Conservation (phyloP, 2,797 vertebrate genomes). For the Pelochelys cantorii region DNA sequence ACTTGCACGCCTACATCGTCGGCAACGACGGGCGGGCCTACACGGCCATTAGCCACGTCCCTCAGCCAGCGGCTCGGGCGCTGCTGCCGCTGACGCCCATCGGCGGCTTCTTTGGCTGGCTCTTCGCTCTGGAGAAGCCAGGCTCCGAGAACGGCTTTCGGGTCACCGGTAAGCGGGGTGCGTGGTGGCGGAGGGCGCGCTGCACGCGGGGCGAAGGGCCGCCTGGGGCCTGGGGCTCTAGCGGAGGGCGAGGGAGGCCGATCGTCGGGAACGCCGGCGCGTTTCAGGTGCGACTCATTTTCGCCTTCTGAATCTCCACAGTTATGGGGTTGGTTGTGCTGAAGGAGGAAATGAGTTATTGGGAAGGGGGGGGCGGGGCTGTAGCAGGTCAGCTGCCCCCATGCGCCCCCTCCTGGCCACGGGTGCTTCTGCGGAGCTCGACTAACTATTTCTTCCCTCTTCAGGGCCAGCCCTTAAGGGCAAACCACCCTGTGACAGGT, state of each 20-base stretch:
- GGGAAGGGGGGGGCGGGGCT: too few species aligned
- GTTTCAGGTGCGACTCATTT: neutral
- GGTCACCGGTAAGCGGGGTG: slow-evolving; percentile 84
- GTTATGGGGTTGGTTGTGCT: neutral
- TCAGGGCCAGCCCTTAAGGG: neutral
- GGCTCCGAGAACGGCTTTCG: slow-evolving; percentile 92
- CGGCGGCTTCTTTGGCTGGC: slow-evolving; percentile 94
- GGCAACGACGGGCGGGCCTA: slow-evolving; percentile 93
- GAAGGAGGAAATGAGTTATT: neutral
- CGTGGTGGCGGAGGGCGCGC: fast-evolving
- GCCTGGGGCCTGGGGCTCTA: neutral
- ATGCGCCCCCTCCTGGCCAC: neutral
- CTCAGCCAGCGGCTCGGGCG: slow-evolving; percentile 87
- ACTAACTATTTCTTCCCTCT: neutral
- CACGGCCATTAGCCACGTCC: slow-evolving; percentile 92
- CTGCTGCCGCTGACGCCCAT: slow-evolving; percentile 90
- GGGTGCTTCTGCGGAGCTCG: neutral
- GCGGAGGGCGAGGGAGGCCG: neutral
- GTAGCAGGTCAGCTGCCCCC: neutral
- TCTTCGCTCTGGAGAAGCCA: slow-evolving; percentile 93
- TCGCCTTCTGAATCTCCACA: neutral
- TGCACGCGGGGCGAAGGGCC: too few species aligned
- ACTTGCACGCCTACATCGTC: slow-evolving; percentile 94
- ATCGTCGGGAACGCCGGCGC: neutral
- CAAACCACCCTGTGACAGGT: neutral